These are phyloP conservation scores for Coleophora flavipennella DNA, from an alignment of 2,888 invertebrate genomes.

Conservation along the genomic window DNA sequence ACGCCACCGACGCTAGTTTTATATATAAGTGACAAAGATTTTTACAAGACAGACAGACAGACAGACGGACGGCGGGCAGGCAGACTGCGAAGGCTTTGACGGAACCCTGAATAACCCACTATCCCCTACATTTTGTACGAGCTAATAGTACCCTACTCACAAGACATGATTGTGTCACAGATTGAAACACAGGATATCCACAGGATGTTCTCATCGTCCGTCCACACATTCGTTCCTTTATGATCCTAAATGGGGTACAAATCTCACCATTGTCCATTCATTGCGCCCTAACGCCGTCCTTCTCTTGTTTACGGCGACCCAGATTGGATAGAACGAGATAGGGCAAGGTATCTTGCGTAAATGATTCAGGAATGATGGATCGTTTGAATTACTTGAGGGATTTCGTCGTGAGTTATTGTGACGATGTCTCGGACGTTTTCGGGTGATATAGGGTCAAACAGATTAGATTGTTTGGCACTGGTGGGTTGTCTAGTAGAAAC, in stretches of 20 bases:
- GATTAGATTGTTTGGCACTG: no score
- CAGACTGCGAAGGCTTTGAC: no score
- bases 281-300: conserved; percentile 5
- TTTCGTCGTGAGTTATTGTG: not conserved
- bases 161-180: conserved; percentile 9
- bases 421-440: no score
- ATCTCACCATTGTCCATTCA: conserved; percentile 2
- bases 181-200: conserved; percentile 24
- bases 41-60: no score
- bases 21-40: no score
- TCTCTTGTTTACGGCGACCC: not conserved
- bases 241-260: conserved; percentile 18
- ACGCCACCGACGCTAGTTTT: no score
- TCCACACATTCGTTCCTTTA: conserved; percentile 32
- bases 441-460: no score
- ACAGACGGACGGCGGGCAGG: no score
- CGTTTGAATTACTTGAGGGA: not conserved
- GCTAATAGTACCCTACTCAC: not conserved
- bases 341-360: not conserved
- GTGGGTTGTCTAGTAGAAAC: no score
- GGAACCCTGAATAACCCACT: no score
- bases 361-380: not conserved
- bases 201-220: conserved; percentile 48
- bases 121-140: no score
- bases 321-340: conserved; percentile 2